phyloP scores from a whole-genome alignment of 2,888 invertebrate genomes.

The Pterostichus madidus region DNA sequence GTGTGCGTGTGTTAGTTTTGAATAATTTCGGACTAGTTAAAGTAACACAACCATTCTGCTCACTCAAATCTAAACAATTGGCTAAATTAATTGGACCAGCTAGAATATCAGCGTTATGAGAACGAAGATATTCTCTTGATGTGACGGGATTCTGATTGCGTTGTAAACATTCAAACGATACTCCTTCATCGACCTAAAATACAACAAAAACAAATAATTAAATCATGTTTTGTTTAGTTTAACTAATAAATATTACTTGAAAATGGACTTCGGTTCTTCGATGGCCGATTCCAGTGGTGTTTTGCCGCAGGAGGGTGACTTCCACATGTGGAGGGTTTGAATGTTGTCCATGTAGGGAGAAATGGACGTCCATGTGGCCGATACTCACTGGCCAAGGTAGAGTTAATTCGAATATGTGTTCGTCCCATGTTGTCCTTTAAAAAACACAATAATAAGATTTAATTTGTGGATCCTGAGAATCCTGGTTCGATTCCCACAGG shows the following conservation, averaged over 20 bases:
- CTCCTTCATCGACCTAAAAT: conserved; percentile 78
- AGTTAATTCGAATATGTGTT: conserved; percentile 94
- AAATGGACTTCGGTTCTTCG: conserved; percentile 74
- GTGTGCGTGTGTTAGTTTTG: conserved; percentile 87
- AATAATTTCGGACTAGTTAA: conserved; percentile 92
- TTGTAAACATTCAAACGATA: conserved; percentile 76
- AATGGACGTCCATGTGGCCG: conserved; percentile 94
- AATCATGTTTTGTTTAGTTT: neutral
- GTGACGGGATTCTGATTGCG: conserved; percentile 86
- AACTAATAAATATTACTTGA: conserved; percentile 17
- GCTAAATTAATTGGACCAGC: conserved; percentile 93
- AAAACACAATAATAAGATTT: neutral
- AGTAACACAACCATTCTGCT: conserved; percentile 90
- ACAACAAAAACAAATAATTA: conserved; percentile 73
- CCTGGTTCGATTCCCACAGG: no score
- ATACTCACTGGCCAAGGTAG: conserved; percentile 88
- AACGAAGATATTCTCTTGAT: conserved; percentile 89
- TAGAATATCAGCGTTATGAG: conserved; percentile 93
- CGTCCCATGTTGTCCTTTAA: conserved; percentile 88
- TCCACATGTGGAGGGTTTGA: conserved; percentile 87
- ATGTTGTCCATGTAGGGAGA: conserved; percentile 88
- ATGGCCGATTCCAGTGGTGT: conserved; percentile 83
- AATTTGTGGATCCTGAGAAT: no score
- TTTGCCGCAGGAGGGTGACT: conserved; percentile 83
- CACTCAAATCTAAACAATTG: conserved; percentile 90